Base-by-base conservation (phyloP, 92 coral and sea anemone species). In the Parazoanthus atlanticus region DNA sequence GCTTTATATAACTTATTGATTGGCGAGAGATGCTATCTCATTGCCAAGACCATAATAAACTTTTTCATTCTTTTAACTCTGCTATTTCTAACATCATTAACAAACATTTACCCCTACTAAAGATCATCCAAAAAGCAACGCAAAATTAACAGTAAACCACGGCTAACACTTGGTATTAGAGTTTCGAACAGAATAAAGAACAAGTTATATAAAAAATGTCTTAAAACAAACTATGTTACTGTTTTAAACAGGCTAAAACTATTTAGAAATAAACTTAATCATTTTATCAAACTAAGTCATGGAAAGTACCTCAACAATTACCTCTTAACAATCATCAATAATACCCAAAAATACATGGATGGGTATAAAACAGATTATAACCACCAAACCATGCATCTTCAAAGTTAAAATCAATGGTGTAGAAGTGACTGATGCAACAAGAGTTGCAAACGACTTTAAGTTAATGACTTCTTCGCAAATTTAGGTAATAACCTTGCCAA, bases 351-450 rank as follows among this genome's bases (percentile, higher is more conserved):
- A 25, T 4, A 28, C 29, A 25, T 67, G 73, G 73, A 25, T 67
- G 73, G 93, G 93, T 3, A 88, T 91, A 8, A 88, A 89, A 33
- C 82, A 88, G 61, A 90, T 90, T 8, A 74, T 90, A 67, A 67
- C 28, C 6, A 25, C 31, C 73, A 67, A 25, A 28, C 73, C 16
- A 4, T 67, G 23, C 85, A 61, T 23, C 73, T 28, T 67, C 7
- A 67, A 67, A 19, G 31, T 19, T 21, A 19, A 25, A 3, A 67
- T 11, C 31, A 8, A 67, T 25, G 9, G 73, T 11, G 28, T 36
- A 36, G 38, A 36, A 36, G 4, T 36, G 38, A 36, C 38, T 36
- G 38, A 5, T 36, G 38, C 4, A 36, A 36, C 38, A 36, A 8
- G 13, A 36, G 29, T 3, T 67, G 73, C 16, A 6, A 28, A 36